phyloP scores from a whole-genome alignment of 2,888 invertebrate genomes.

The Oconnorella tubifera region DNA sequence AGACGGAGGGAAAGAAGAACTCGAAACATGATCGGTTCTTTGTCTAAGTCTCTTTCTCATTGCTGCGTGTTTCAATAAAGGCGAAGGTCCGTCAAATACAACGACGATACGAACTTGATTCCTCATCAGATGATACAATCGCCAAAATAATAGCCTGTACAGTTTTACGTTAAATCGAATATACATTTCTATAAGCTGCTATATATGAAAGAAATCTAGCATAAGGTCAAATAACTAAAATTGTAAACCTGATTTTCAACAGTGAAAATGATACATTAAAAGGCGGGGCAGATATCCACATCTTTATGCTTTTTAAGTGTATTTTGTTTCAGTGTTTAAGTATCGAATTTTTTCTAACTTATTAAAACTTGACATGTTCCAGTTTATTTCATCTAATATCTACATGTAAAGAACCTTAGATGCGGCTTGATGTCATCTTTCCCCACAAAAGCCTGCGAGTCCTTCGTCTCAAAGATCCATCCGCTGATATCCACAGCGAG shows the following conservation, averaged over 20 bases:
- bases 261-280: too few relatives aligned
- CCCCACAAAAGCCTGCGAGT: conserved; percentile 1
- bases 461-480: conserved; percentile 14
- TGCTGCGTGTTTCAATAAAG: neutral
- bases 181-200: too few relatives aligned
- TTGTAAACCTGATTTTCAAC: too few relatives aligned
- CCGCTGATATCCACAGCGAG: conserved; percentile 9
- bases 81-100: conserved; percentile 13
- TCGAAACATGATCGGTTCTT: neutral
- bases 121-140: conserved; percentile 10
- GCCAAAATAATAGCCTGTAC: conserved; percentile 14
- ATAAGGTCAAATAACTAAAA: too few relatives aligned
- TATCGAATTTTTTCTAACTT: too few relatives aligned
- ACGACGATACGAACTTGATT: conserved; percentile 9
- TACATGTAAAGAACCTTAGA: conserved; percentile 8
- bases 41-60: conserved; percentile 1
- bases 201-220: too few relatives aligned
- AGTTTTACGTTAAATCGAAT: too few relatives aligned
- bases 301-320: too few relatives aligned
- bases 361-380: too few relatives aligned
- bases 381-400: too few relatives aligned
- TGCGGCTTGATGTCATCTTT: conserved; percentile 9
- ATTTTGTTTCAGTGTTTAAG: too few relatives aligned
- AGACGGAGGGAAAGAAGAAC: neutral
- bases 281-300: too few relatives aligned